Evolutionary conservation across 1,140 invertebrate genomes (phyloP).

Genomic region (Melanaphis sacchari): DNA sequence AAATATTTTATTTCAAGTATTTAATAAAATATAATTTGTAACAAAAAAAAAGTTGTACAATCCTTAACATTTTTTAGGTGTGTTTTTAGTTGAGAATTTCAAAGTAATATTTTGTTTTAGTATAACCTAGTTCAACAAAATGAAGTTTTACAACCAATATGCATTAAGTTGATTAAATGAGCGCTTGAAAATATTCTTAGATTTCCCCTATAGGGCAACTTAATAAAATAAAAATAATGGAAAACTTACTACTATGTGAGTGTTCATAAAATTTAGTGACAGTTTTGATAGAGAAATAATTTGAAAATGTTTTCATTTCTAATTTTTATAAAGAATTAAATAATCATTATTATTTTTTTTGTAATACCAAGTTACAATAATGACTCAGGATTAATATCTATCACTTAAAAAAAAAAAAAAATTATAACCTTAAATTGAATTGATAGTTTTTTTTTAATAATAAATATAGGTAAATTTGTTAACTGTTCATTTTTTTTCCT

Average conservation of each 20-base stretch:
- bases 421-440: neutral
- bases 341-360: neutral
- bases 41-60: neutral
- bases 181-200: neutral
- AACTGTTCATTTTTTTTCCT: neutral
- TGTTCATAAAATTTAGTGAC: neutral
- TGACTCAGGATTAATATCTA: neutral
- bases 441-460: neutral
- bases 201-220: neutral
- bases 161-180: constrained; percentile 7
- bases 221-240: constrained; percentile 5
- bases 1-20: neutral
- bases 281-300: neutral
- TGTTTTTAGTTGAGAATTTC: neutral
- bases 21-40: neutral
- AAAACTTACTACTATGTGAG: neutral
- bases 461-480: neutral
- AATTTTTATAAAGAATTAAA: neutral
- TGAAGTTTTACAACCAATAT: constrained; percentile 9
- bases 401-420: neutral
- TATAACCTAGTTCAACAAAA: neutral
- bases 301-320: neutral
- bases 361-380: neutral
- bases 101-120: neutral
- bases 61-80: neutral